phyloP scores from a whole-genome alignment of 2,888 invertebrate genomes.

The Coelopa pilipes region DNA sequence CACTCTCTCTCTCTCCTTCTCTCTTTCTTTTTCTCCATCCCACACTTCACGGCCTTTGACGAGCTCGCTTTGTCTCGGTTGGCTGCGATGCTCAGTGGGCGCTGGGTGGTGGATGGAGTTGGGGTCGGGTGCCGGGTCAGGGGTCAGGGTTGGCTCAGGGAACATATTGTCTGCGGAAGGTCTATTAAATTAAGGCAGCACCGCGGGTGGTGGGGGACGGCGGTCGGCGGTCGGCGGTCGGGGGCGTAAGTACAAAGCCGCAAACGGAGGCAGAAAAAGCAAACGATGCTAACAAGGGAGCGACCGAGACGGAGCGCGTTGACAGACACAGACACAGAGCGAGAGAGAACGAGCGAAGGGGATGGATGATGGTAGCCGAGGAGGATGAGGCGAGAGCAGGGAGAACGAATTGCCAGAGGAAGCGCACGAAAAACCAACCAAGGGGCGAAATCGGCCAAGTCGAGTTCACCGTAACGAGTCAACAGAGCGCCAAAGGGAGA shows the following conservation, averaged over 20 bases:
- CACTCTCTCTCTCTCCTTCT: not conserved
- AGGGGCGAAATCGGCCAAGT: too few relatives aligned
- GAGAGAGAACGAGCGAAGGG: too few relatives aligned
- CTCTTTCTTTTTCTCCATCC: not conserved
- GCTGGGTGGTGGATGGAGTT: not conserved
- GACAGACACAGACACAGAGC: too few relatives aligned
- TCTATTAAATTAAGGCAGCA: conserved; percentile 36
- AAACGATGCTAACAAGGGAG: conserved; percentile 11
- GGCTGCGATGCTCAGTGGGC: not conserved
- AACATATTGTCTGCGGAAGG: conserved; percentile 33
- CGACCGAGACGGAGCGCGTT: not conserved
- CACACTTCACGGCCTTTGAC: too few relatives aligned
- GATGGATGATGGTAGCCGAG: too few relatives aligned
- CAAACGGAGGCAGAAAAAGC: not conserved
- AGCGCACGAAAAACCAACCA: not conserved
- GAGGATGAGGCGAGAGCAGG: conserved; percentile 15
- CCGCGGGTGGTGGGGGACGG: not conserved
- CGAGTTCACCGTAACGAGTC: not conserved
- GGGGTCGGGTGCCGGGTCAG: not conserved
- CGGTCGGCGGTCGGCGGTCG: not conserved
- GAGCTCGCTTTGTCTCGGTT: too few relatives aligned
- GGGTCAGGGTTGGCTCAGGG: not conserved
- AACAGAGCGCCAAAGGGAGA: too few relatives aligned
- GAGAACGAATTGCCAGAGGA: conserved; percentile 13
- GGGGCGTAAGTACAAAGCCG: conserved; percentile 3